phyloP scores from a whole-genome alignment of 2,113 vertebrate genomes.

The Ciconia stormi region DNA sequence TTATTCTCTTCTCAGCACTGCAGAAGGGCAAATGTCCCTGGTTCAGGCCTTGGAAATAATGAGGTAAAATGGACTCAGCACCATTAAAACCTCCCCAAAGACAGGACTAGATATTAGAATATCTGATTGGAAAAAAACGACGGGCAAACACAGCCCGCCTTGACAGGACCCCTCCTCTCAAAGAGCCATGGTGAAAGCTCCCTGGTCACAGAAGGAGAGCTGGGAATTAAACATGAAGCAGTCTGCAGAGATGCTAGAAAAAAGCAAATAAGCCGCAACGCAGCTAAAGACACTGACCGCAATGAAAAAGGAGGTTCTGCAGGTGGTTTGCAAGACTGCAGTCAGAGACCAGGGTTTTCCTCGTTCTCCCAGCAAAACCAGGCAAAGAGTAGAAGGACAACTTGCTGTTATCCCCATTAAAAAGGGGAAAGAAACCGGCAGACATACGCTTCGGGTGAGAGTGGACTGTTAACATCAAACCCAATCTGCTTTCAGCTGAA shows the following conservation, averaged over 20 bases:
- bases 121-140: not conserved
- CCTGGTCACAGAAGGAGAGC: not conserved
- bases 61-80: not conserved
- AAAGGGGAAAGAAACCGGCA: not conserved
- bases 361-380: not conserved
- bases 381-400: not conserved
- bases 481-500: not conserved
- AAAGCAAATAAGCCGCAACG: not conserved
- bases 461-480: not conserved
- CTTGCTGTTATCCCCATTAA: not conserved
- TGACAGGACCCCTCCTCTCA: not conserved
- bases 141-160: not conserved
- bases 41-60: not conserved
- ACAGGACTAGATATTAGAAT: not conserved
- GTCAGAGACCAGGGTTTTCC: not conserved
- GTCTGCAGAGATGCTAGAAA: not conserved
- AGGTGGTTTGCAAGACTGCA: rapidly evolving
- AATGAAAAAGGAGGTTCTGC: not conserved
- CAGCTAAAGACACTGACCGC: not conserved
- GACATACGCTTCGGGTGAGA: not conserved
- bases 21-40: not conserved
- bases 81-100: not conserved
- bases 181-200: not conserved
- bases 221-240: not conserved
- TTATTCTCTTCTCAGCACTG: not conserved